phyloP scores from a whole-genome alignment of 2,797 vertebrate species.

The Pseudochromis fuscus region DNA sequence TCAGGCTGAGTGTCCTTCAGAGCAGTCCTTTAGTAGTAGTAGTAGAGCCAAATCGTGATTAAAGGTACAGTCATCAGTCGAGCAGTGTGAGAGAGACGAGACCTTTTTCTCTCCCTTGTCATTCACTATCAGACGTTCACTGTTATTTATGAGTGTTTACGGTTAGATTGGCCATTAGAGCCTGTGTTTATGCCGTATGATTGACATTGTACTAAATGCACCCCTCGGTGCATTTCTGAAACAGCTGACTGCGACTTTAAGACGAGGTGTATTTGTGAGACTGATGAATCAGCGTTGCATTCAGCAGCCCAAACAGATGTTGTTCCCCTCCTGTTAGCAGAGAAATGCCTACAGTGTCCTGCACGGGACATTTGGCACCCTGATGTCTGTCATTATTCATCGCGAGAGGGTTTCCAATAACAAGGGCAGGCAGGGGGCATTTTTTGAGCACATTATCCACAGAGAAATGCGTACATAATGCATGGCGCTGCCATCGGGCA shows the following conservation, averaged over 20 bases:
- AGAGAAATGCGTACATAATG: constrained; percentile 76
- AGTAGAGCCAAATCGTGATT: constrained; percentile 46
- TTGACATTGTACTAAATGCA: constrained; percentile 46
- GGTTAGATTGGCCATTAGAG: constrained; percentile 31
- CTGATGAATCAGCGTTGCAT: constrained; percentile 82
- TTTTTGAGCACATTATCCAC: constrained; percentile 78
- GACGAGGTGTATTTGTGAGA: constrained; percentile 72
- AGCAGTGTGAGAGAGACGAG: constrained; percentile 20
- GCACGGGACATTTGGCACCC: constrained; percentile 87
- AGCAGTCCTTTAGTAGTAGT: constrained; percentile 40
- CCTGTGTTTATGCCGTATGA: constrained; percentile 41
- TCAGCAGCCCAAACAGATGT: constrained; percentile 86
- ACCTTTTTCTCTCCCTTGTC: not conserved
- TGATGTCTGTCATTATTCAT: constrained; percentile 87
- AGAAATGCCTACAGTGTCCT: constrained; percentile 82
- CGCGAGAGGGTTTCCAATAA: constrained; percentile 82
- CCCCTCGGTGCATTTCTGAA: constrained; percentile 45
- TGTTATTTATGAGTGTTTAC: constrained; percentile 36
- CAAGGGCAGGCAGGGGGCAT: constrained; percentile 86
- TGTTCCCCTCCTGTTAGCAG: constrained; percentile 79
- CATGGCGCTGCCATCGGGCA: constrained; percentile 63
- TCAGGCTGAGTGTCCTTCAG: constrained; percentile 69
- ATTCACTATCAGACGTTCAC: constrained; percentile 15
- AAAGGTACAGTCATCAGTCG: constrained; percentile 57
- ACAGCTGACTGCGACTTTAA: constrained; percentile 78